Percentiles rank a stretch among this genome's conserved stretches.
phyloP scores from a whole-genome alignment of 1,140 invertebrate species.

The Zaprionus camerounensis region DNA sequence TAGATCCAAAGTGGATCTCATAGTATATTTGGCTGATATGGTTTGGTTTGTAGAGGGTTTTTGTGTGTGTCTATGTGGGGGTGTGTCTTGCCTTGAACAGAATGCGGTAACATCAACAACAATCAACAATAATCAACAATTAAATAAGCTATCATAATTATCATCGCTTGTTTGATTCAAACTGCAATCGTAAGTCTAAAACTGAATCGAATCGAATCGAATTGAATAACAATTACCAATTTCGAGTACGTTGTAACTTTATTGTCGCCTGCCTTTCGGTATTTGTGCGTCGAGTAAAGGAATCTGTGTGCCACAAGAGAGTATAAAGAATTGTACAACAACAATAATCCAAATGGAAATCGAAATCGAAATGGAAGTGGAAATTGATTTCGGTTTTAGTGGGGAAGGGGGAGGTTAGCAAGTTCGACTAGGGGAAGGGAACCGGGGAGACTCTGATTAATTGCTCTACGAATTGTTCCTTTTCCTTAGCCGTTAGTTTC shows the following conservation, averaged over 20 bases:
- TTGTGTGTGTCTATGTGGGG: conserved; percentile 10
- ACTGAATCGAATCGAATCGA: conserved; percentile 51
- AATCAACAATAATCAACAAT: conserved; percentile 51
- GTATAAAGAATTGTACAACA: conserved; percentile 22
- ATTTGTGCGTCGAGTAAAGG: conserved; percentile 11
- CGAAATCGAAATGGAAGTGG: conserved; percentile 1
- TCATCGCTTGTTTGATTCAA: conserved; percentile 49
- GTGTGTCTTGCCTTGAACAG: conserved; percentile 8
- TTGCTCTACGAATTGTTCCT: not conserved
- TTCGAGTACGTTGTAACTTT: conserved; percentile 67
- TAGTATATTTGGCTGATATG: conserved; percentile 66
- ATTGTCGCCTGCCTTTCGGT: conserved; percentile 67
- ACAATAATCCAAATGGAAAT: conserved; percentile 1
- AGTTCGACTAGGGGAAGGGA: not conserved
- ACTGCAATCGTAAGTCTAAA: conserved; percentile 46
- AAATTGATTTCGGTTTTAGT: not conserved
- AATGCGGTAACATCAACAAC: conserved; percentile 44
- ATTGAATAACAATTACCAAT: conserved; percentile 63
- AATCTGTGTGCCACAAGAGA: conserved; percentile 36
- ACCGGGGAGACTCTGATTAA: not conserved
- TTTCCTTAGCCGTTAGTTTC: not conserved
- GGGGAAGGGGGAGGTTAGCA: not conserved
- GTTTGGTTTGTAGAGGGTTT: conserved; percentile 24
- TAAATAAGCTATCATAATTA: conserved; percentile 33
- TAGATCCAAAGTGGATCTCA: not conserved